These are phyloP conservation scores for Acanthosoma haemorrhoidale DNA, from an alignment of 2,888 invertebrate genomes.

Conservation along the genomic window DNA sequence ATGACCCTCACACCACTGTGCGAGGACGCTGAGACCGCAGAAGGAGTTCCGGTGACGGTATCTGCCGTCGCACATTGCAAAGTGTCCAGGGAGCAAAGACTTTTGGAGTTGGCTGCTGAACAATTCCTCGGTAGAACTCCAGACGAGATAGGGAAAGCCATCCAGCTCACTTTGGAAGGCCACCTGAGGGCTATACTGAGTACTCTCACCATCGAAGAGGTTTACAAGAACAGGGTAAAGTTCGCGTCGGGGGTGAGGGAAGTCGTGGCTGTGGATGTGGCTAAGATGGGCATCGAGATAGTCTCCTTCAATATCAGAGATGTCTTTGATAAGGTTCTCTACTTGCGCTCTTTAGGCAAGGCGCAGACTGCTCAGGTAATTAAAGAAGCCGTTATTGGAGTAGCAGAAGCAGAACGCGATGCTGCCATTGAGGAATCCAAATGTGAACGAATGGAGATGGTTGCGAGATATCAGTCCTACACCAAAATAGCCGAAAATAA, in stretches of 20 bases:
- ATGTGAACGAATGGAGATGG: constrained; percentile 92
- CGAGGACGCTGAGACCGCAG: constrained; percentile 90
- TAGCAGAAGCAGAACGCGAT: constrained; percentile 91
- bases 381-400: constrained; percentile 86
- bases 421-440: constrained; percentile 93
- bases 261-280: constrained; percentile 95
- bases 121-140: constrained; percentile 89
- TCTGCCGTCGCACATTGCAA: constrained; percentile 96
- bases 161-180: constrained; percentile 91
- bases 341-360: constrained; percentile 85
- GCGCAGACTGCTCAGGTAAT: constrained; percentile 88
- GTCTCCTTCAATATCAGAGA: constrained; percentile 97
- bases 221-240: constrained; percentile 94
- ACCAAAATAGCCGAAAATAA: constrained; percentile 93
- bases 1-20: constrained; percentile 96
- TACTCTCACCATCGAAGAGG: constrained; percentile 96
- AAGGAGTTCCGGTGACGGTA: constrained; percentile 89
- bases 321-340: constrained; percentile 93
- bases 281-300: constrained; percentile 97
- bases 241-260: constrained; percentile 93
- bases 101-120: constrained; percentile 89
- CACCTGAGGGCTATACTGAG: constrained; percentile 93
- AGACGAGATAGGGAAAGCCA: constrained; percentile 82
- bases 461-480: constrained; percentile 90
- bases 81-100: constrained; percentile 93